phyloP scores from a whole-genome alignment of 2,888 invertebrate genomes.

The Acanthoscelides obtectus region DNA sequence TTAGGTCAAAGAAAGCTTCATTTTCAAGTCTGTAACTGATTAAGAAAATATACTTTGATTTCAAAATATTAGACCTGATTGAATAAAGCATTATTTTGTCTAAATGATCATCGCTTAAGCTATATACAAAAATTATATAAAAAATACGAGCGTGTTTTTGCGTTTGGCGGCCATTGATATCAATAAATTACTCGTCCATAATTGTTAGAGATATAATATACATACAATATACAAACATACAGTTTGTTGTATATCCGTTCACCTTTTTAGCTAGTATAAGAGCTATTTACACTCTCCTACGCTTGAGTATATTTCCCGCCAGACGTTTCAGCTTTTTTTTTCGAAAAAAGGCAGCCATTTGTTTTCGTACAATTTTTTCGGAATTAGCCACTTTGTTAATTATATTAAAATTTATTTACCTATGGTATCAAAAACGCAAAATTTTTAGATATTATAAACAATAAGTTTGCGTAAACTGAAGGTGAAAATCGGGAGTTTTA shows the following conservation, averaged over 20 bases:
- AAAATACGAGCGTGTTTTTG: not conserved
- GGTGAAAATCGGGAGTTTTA: too few species aligned
- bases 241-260: conserved; percentile 33
- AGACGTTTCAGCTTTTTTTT: not conserved
- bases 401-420: not conserved
- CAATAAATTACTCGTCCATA: conserved; percentile 46
- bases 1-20: not conserved
- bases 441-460: too few species aligned
- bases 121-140: not conserved
- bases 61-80: too few species aligned
- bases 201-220: conserved; percentile 36
- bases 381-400: not conserved
- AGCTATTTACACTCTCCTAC: conserved; percentile 22
- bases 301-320: conserved; percentile 18
- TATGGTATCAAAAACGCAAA: not conserved
- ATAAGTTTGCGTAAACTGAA: too few species aligned
- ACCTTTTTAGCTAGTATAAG: conserved; percentile 34
- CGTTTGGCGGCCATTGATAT: conserved; percentile 32
- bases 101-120: not conserved
- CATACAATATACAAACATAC: conserved; percentile 21
- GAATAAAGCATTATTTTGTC: not conserved
- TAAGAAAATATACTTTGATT: too few species aligned
- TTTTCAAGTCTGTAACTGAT: too few species aligned
- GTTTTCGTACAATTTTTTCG: conserved; percentile 14
- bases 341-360: conserved; percentile 12